A percentile compares a stretch with the other conserved stretches of the same genome.
phyloP scores from a whole-genome alignment of 2,888 invertebrate species.

The Ceriagrion tenellum region DNA sequence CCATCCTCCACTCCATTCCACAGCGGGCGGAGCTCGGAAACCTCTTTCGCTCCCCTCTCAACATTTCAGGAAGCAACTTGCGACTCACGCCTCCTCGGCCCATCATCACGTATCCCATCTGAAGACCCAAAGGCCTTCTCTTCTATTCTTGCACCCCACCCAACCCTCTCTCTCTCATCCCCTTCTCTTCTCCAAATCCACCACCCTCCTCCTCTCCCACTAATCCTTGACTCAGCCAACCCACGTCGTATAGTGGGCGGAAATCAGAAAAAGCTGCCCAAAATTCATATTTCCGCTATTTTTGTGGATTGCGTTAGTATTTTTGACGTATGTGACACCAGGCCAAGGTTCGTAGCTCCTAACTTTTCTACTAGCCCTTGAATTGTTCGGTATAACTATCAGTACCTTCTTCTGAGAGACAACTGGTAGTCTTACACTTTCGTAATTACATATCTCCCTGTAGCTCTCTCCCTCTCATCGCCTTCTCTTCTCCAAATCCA shows the following conservation, averaged over 20 bases:
- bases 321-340: no score
- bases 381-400: no score
- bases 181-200: not conserved
- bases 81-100: conserved; percentile 34
- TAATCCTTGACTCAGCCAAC: no score
- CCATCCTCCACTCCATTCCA: not conserved
- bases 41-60: not conserved
- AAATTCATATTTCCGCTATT: no score
- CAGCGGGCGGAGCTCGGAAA: not conserved
- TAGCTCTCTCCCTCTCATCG: not conserved
- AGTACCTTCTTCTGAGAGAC: no score
- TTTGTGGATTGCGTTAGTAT: no score
- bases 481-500: not conserved
- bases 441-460: no score
- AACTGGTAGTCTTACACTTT: no score
- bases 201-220: not conserved
- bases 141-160: not conserved
- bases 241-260: no score
- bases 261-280: no score
- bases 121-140: not conserved
- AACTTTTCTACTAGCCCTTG: no score
- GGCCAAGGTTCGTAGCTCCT: no score
- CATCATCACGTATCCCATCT: conserved; percentile 58
- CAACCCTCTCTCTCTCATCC: not conserved
- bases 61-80: conserved; percentile 47